Conservation (phyloP, 2,888 invertebrate genomes). For the Drosophila koepferae region DNA sequence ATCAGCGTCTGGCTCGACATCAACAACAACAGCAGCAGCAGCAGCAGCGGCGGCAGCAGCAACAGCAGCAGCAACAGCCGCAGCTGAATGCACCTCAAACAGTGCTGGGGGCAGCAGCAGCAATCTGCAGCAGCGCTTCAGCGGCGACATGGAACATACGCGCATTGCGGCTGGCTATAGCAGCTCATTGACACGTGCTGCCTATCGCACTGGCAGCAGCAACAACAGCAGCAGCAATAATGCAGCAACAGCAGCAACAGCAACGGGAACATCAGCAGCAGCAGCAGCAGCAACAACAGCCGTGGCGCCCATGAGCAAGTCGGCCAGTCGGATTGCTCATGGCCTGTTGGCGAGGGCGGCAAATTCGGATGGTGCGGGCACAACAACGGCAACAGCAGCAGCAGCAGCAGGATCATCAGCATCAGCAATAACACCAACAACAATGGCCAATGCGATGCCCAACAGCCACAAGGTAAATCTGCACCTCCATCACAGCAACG, state of each 20-base stretch:
- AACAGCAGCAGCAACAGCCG: not conserved
- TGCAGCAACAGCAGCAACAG: not conserved
- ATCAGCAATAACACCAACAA: not conserved
- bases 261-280: slow-evolving; percentile 3
- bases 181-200: slow-evolving; percentile 77
- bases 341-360: slow-evolving; percentile 41
- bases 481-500: slow-evolving; percentile 22
- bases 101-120: slow-evolving; percentile 75
- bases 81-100: not conserved
- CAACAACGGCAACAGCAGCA: not conserved
- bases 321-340: slow-evolving; percentile 48
- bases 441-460: slow-evolving; percentile 11
- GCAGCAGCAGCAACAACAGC: slow-evolving; percentile 10
- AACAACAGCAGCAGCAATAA: slow-evolving; percentile 9
- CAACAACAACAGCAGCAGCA: slow-evolving; percentile 4
- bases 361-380: not conserved
- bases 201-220: slow-evolving; percentile 68
- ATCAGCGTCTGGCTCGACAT: slow-evolving; percentile 3
- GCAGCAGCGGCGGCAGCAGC: slow-evolving; percentile 7
- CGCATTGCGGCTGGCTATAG: slow-evolving; percentile 71
- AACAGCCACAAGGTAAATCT: slow-evolving; percentile 57
- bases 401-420: not conserved
- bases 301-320: slow-evolving; percentile 38
- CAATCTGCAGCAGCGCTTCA: slow-evolving; percentile 80
- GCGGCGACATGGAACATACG: slow-evolving; percentile 63